Percentiles rank a stretch among this genome's conserved stretches.
Conservation (phyloP, 2,888 invertebrate species). For the Papilio protenor region DNA sequence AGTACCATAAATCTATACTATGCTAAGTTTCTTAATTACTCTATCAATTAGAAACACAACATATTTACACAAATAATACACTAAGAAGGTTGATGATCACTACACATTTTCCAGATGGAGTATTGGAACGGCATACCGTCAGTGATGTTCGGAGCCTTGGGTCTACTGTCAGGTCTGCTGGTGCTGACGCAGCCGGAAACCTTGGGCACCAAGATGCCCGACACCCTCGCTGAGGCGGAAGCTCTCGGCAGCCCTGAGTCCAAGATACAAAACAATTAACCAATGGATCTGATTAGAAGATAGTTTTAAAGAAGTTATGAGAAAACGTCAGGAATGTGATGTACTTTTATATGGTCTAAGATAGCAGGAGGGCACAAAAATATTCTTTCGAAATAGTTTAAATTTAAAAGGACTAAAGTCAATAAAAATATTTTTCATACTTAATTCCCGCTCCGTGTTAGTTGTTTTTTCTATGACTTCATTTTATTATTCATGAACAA, state of each 20-base stretch:
- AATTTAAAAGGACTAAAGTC: neutral
- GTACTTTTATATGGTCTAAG: neutral
- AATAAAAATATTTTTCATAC: neutral
- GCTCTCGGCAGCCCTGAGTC: conserved; percentile 56
- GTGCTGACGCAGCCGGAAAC: conserved; percentile 86
- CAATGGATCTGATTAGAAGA: conserved; percentile 21
- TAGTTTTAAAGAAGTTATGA: neutral
- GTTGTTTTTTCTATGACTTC: neutral
- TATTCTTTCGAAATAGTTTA: neutral
- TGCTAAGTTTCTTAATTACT: no score
- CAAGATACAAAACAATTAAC: conserved; percentile 20
- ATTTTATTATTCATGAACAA: neutral
- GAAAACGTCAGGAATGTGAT: neutral
- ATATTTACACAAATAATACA: no score
- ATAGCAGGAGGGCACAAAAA: neutral
- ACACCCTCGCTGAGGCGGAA: conserved; percentile 85
- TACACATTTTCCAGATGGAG: conserved; percentile 25
- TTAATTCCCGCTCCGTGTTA: neutral
- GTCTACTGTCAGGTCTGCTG: conserved; percentile 78
- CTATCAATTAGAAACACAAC: no score
- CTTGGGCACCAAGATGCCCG: conserved; percentile 83
- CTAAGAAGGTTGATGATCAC: no score
- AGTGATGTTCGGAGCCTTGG: conserved; percentile 82
- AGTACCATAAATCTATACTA: no score
- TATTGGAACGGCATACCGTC: conserved; percentile 77